Evolutionary conservation across 2,888 invertebrate species (phyloP).

Genomic region (Xylophagus ater): DNA sequence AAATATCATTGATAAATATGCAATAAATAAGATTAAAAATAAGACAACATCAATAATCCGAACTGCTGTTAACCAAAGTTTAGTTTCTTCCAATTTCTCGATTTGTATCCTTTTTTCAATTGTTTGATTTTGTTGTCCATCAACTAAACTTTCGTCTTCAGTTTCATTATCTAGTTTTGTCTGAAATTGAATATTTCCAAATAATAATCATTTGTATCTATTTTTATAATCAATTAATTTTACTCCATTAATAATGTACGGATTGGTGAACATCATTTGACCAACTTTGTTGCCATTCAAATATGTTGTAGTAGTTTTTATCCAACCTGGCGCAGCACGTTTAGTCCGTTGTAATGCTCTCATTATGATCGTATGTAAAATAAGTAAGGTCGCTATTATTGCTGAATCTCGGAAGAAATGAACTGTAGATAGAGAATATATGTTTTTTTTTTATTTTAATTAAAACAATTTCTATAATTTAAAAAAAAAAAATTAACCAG

Average conservation of each 20-base stretch:
- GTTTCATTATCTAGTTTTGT: background rate
- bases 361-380: slow-evolving; percentile 11
- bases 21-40: too few species aligned
- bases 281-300: slow-evolving; percentile 5
- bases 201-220: too few species aligned
- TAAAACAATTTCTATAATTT: slow-evolving; percentile 10
- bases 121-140: too few species aligned
- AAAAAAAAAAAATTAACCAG: slow-evolving; percentile 36
- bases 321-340: slow-evolving; percentile 7
- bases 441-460: slow-evolving; percentile 4
- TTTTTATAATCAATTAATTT: too few species aligned
- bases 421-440: slow-evolving; percentile 14
- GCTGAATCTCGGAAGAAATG: slow-evolving; percentile 16
- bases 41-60: too few species aligned
- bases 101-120: too few species aligned
- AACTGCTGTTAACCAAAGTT: too few species aligned
- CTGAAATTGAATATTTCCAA: background rate
- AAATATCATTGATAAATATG: too few species aligned
- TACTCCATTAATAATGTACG: slow-evolving; percentile 5
- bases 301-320: slow-evolving; percentile 3
- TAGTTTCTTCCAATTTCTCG: too few species aligned
- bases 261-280: slow-evolving; percentile 2
- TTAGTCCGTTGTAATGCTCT: slow-evolving; percentile 3
- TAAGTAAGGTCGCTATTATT: slow-evolving; percentile 9
- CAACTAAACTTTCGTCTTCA: too few species aligned